Evolutionary conservation across 2,797 vertebrate genomes (phyloP).

Genomic region (Acanthiza pusilla): DNA sequence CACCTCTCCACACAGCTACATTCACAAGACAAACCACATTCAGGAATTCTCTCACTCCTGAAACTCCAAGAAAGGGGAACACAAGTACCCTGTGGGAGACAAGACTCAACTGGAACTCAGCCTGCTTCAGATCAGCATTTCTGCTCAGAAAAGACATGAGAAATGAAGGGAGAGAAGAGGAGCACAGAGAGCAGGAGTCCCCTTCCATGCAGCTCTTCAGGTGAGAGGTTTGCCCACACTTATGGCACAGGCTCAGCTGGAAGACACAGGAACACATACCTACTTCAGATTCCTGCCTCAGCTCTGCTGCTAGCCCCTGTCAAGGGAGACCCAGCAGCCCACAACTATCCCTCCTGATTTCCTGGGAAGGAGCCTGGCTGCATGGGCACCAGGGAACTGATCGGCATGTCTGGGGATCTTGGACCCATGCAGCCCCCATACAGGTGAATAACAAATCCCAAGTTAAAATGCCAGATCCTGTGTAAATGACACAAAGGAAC

Average conservation of each 20-base stretch:
- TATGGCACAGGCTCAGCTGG: background rate
- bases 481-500: background rate
- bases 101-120: background rate
- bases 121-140: background rate
- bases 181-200: background rate
- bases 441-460: background rate
- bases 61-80: background rate
- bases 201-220: background rate
- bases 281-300: background rate
- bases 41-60: background rate
- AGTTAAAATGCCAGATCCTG: background rate
- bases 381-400: background rate
- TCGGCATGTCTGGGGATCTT: rapidly evolving
- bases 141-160: background rate
- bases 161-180: background rate
- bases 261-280: background rate
- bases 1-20: background rate
- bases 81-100: background rate
- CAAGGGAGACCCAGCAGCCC: background rate
- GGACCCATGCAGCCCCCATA: background rate
- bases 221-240: background rate
- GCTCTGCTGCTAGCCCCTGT: background rate
- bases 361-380: background rate
- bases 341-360: rapidly evolving
- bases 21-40: background rate